Evolutionary conservation across 2,888 invertebrate genomes (phyloP).

Genomic region (Dryococelus australis): DNA sequence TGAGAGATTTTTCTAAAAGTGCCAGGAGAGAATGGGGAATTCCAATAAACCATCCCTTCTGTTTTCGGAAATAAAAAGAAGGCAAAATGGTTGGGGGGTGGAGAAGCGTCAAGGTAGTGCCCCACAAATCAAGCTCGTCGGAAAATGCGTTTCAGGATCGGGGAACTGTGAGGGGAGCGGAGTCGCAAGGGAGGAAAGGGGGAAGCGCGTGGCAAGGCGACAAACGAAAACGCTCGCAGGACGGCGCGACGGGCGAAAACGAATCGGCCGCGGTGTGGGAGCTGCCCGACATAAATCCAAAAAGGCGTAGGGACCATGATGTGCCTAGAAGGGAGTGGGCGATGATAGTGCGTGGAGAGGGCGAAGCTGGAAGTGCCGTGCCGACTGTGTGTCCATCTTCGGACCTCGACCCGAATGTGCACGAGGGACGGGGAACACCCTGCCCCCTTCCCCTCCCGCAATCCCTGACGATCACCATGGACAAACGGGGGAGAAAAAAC

Average conservation of each 20-base stretch:
- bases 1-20: not conserved
- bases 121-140: constrained; percentile 16
- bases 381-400: not conserved
- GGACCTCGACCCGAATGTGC: not conserved
- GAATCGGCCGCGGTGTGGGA: not conserved
- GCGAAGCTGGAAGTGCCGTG: not conserved
- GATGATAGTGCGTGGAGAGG: not conserved
- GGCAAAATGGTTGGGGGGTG: not conserved
- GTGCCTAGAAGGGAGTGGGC: not conserved
- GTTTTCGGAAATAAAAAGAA: not conserved
- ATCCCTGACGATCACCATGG: not conserved
- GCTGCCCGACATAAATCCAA: not conserved
- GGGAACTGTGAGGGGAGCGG: not conserved
- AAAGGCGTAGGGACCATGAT: not conserved
- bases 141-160: not conserved
- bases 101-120: constrained; percentile 8
- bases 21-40: not conserved
- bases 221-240: not conserved
- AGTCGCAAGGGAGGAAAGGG: not conserved
- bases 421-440: constrained; percentile 18
- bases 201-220: not conserved
- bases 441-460: constrained; percentile 27
- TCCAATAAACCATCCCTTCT: constrained; percentile 8
- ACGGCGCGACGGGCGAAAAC: not conserved
- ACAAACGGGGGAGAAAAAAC: not conserved